A percentile compares a stretch with the other conserved stretches of the same genome.
These are phyloP conservation scores for Naja naja DNA, from an alignment of 2,113 vertebrate genomes.

Conservation along the genomic window DNA sequence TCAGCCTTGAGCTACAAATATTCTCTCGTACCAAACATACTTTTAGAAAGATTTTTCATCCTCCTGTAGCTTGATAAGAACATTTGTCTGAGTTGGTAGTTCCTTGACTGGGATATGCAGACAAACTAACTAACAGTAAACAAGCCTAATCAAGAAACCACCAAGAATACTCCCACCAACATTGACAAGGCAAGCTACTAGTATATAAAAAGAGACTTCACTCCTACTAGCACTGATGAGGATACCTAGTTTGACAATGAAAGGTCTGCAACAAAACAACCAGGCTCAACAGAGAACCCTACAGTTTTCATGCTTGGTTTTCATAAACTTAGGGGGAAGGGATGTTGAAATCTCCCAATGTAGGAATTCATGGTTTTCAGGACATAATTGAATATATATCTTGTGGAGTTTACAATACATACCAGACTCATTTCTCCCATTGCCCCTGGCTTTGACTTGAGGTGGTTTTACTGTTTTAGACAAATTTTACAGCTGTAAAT, in stretches of 20 bases:
- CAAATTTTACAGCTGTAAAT: not conserved
- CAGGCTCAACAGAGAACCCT: not conserved
- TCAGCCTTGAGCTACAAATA: not conserved
- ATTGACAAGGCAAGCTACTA: not conserved
- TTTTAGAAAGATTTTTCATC: not conserved
- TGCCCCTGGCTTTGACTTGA: not conserved
- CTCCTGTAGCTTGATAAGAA: not conserved
- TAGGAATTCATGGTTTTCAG: not conserved
- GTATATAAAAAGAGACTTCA: not conserved
- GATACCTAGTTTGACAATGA: not conserved
- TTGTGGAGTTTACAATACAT: not conserved
- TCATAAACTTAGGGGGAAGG: not conserved
- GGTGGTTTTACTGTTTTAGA: not conserved
- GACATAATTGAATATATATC: fast-evolving
- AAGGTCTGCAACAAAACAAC: not conserved
- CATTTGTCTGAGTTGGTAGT: not conserved
- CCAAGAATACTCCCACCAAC: not conserved
- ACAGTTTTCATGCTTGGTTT: not conserved
- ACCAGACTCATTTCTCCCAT: fast-evolving
- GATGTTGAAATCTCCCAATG: not conserved
- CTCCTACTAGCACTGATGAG: not conserved
- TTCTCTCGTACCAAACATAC: not conserved
- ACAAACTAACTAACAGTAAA: too few relatives aligned
- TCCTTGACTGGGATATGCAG: too few relatives aligned
- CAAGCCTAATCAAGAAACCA: too few relatives aligned